These are phyloP conservation scores for Tylochromis polylepis DNA, from an alignment of 2,113 vertebrate species.

Conservation along the genomic window DNA sequence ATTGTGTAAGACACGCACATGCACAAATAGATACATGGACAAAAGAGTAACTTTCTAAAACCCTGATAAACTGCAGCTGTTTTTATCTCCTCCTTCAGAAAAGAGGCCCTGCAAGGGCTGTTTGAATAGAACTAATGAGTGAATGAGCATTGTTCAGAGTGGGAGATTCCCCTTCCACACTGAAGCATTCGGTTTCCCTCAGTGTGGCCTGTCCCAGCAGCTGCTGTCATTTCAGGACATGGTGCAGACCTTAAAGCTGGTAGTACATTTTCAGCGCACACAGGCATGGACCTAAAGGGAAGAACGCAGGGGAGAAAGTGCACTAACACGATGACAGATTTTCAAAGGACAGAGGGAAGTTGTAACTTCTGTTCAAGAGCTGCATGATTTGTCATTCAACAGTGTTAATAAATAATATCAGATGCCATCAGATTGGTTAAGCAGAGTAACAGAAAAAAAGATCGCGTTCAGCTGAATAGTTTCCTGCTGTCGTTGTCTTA, in stretches of 20 bases:
- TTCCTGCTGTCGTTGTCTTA: neutral
- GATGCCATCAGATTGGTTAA: neutral
- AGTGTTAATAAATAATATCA: neutral
- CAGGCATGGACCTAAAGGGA: neutral
- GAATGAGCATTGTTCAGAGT: conserved; percentile 33
- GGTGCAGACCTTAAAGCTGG: conserved; percentile 4
- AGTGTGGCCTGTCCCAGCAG: conserved; percentile 21
- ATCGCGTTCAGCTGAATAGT: neutral
- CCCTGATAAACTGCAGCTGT: conserved; percentile 51
- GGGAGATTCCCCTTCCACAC: conserved; percentile 51
- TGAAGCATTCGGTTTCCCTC: conserved; percentile 6
- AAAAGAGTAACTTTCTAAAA: conserved; percentile 21
- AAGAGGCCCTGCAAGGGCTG: conserved; percentile 19
- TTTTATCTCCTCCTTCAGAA: conserved; percentile 31
- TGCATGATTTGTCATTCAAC: neutral
- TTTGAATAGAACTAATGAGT: conserved; percentile 40
- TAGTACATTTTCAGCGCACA: neutral
- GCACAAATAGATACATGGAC: conserved; percentile 2
- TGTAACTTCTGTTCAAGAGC: neutral
- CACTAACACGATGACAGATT: neutral
- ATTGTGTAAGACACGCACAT: conserved; percentile 17
- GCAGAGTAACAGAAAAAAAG: neutral
- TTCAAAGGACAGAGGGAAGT: conserved; percentile 13
- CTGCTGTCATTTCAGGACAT: conserved; percentile 38
- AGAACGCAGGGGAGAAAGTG: neutral